Conservation (phyloP, 2,797 vertebrate genomes). For the Echeneis naucrates region DNA sequence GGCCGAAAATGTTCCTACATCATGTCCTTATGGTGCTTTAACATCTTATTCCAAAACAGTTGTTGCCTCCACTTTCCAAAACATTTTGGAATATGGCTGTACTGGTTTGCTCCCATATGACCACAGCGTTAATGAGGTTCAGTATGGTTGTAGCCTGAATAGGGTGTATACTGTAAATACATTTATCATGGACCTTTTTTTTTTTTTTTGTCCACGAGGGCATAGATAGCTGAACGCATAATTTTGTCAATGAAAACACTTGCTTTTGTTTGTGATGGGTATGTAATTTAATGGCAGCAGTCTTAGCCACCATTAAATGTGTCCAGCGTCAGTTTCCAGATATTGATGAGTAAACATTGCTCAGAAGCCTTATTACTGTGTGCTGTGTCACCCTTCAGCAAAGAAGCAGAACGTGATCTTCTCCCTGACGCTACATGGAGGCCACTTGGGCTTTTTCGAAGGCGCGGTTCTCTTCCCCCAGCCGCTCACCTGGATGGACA, state of each 20-base stretch:
- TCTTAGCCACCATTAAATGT: background rate
- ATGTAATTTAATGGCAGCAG: too few relatives aligned
- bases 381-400: conserved; percentile 58
- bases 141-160: too few relatives aligned
- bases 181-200: too few relatives aligned
- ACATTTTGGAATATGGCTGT: background rate
- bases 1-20: background rate
- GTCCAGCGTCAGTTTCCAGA: conserved; percentile 13
- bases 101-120: background rate
- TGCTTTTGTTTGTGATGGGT: background rate
- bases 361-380: conserved; percentile 20
- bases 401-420: conserved; percentile 90
- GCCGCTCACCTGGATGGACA: conserved; percentile 99
- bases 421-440: conserved; percentile 94
- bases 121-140: background rate
- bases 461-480: conserved; percentile 95
- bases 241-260: conserved; percentile 9
- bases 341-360: background rate
- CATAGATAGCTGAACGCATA: background rate
- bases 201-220: background rate
- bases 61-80: background rate
- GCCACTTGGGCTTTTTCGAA: conserved; percentile 98
- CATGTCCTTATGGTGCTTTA: background rate
- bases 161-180: too few relatives aligned
- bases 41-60: background rate